Evolutionary conservation across 2,797 vertebrate species (phyloP).

Genomic region (Periophthalmus magnuspinnatus): DNA sequence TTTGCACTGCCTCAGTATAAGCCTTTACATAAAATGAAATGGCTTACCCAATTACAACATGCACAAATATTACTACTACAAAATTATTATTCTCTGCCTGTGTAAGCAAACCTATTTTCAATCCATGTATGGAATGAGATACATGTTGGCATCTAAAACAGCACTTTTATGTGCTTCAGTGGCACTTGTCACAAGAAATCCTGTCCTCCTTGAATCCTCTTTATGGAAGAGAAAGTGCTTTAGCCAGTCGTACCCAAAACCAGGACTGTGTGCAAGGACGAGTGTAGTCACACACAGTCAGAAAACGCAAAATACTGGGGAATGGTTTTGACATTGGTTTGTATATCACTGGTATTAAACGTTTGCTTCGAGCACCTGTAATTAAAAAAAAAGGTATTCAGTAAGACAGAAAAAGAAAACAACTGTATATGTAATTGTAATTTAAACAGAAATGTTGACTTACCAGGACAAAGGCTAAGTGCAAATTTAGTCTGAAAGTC

Average conservation of each 20-base stretch:
- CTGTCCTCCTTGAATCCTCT: not conserved
- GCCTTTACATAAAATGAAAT: not conserved
- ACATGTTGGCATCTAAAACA: conserved; percentile 1
- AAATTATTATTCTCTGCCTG: conserved; percentile 12
- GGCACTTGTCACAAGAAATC: conserved; percentile 2
- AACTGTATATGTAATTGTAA: not conserved
- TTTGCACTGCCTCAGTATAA: not conserved
- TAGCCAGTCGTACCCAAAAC: conserved; percentile 94
- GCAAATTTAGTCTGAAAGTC: conserved; percentile 99
- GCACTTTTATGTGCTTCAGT: conserved; percentile 1
- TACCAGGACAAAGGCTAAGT: conserved; percentile 94
- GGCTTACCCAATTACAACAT: not conserved
- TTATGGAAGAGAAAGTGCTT: conserved; percentile 65
- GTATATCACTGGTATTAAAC: conserved; percentile 93
- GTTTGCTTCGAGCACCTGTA: conserved; percentile 87
- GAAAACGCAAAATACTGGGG: conserved; percentile 92
- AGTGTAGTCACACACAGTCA: conserved; percentile 94
- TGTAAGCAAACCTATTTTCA: not conserved
- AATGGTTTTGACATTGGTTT: conserved; percentile 89
- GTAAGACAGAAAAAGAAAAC: not conserved
- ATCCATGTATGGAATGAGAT: not conserved
- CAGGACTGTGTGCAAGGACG: conserved; percentile 88
- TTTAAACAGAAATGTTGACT: conserved; percentile 15
- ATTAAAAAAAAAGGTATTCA: not conserved
- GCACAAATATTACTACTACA: not conserved